These are phyloP conservation scores for Saguinus midas DNA, from an alignment of 2,113 vertebrate species.

Conservation along the genomic window DNA sequence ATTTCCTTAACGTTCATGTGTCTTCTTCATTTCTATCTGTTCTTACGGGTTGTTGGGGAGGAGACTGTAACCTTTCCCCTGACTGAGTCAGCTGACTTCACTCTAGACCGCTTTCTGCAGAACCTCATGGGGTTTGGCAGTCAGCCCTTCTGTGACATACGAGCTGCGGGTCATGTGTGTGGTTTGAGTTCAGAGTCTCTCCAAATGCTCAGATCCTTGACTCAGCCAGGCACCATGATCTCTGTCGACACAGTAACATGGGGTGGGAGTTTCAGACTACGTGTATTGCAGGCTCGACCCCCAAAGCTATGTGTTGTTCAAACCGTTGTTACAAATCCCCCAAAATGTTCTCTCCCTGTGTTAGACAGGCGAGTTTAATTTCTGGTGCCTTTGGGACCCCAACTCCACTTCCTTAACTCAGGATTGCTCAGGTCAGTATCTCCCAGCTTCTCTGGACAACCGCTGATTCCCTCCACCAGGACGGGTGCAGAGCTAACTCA, in stretches of 20 bases:
- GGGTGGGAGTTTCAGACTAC: neutral
- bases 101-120: fast-evolving
- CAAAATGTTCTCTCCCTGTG: neutral
- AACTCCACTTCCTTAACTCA: neutral
- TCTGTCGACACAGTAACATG: neutral
- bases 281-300: too few relatives aligned
- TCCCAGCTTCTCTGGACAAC: too few relatives aligned
- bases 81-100: too few relatives aligned
- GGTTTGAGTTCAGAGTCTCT: fast-evolving
- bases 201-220: neutral
- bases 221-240: fast-evolving
- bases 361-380: neutral
- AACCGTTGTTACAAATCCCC: too few relatives aligned
- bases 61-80: neutral
- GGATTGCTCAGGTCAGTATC: fast-evolving
- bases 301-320: neutral
- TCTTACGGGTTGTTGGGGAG: too few relatives aligned
- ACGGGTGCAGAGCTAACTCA: neutral
- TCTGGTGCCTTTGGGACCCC: too few relatives aligned
- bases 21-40: neutral
- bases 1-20: neutral
- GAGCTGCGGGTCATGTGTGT: fast-evolving
- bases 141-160: fast-evolving
- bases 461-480: too few relatives aligned
- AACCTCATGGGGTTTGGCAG: too few relatives aligned